Base-by-base conservation (phyloP, 2,113 vertebrate species). In the Phaethornis superciliosus region DNA sequence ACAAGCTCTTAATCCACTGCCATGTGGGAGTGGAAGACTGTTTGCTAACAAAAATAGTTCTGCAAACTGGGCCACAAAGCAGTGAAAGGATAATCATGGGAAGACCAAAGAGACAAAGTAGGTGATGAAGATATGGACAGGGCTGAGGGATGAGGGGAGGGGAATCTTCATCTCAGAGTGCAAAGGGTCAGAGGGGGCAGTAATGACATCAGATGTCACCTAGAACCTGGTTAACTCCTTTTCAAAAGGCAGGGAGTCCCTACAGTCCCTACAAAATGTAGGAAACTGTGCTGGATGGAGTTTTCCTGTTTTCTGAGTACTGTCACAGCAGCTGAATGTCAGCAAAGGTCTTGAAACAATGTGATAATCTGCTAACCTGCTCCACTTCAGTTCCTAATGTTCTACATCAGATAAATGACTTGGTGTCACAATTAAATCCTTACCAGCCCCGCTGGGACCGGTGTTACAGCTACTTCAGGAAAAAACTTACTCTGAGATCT, bases 391-490 rank as follows among this genome's bases (percentile, higher is more conserved):
- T 55, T 91, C 65, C 60, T 71, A 15, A 51, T 32, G 85, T 49
- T 84, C 33, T 65, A 54, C 60, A 75, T 59, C 90, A 82, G 22
- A 69, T 81, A 70, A 89, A 90, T 82, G 63, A 78, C 96, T 94
- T 80, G n/a, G 69, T 56, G 86, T 77, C 80, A 93, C 81, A 82
- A 63, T 95, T 85, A 94, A 94, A 93, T 24, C 93, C 72, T 65
- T 54, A 15, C 64, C 81, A n/a, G 75, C 18, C 87, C 93, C 51
- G 0, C 6, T 44, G 77, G 84, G 90, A 54, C 69, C 40, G 11
- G 49, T 83, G 83, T 35, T 67, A 64, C 19, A 70, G 82, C 26
- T 47, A 44, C 85, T n/a, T 7, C 35, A 88, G 68, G 37, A 70
- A 18, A 33, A 59, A 37, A 37, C 76, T 89, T 51, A 51, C 82